A percentile compares a stretch with the other conserved stretches of the same genome.
phyloP scores from a whole-genome alignment of 2,113 vertebrate species.

The Dryoscopus gambensis region DNA sequence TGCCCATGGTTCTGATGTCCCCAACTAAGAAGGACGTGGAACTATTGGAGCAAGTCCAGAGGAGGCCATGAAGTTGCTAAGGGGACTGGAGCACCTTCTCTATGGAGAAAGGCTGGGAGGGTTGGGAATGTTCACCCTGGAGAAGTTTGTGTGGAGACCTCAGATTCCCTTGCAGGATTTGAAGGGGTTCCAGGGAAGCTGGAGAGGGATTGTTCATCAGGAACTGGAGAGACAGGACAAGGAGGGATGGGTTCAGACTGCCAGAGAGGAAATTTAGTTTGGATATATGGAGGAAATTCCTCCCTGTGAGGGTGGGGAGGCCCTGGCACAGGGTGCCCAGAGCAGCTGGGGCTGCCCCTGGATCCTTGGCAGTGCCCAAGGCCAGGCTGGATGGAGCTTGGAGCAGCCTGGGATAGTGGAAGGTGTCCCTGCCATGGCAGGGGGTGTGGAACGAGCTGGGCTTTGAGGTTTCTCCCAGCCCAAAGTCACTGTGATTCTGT shows the following conservation, averaged over 20 bases:
- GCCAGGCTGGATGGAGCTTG: accelerated
- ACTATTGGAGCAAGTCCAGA: not conserved
- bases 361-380: not conserved
- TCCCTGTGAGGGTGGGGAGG: not conserved
- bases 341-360: not conserved
- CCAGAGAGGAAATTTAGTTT: not conserved
- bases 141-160: not conserved
- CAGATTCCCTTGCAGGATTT: not conserved
- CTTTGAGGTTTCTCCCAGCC: not conserved
- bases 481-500: not conserved
- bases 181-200: not conserved
- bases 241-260: accelerated
- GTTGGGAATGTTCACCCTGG: not conserved
- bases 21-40: not conserved
- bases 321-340: not conserved
- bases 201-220: not conserved
- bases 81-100: not conserved
- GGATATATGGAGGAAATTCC: accelerated
- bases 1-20: not conserved
- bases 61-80: accelerated
- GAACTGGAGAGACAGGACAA: not conserved
- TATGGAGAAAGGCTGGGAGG: not conserved
- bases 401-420: accelerated
- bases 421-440: not conserved
- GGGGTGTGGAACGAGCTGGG: not conserved